Conservation (phyloP, 2,113 vertebrate species). For the Mormyrus lacerda region DNA sequence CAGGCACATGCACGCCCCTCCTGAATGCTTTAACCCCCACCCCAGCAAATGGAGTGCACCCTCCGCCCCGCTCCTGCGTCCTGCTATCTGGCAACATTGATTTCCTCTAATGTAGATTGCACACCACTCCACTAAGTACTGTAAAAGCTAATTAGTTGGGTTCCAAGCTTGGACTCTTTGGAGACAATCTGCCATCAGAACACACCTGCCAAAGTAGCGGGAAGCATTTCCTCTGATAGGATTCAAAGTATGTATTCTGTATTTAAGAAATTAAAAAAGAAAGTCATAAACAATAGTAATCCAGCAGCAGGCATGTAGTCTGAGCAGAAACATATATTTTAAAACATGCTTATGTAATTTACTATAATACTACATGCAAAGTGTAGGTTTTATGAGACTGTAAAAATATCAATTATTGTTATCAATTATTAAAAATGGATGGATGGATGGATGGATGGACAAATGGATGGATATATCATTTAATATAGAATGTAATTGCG, state of each 20-base stretch:
- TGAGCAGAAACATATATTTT: not conserved
- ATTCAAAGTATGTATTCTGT: not conserved
- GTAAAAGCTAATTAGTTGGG: slow-evolving; percentile 18
- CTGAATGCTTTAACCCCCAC: not conserved
- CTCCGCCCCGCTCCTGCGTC: not conserved
- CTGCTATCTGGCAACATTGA: slow-evolving; percentile 16
- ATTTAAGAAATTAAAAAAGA: not conserved
- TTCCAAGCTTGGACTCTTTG: slow-evolving; percentile 7
- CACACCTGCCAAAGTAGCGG: not conserved
- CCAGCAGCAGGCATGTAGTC: not conserved
- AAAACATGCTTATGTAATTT: not conserved
- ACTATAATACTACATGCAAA: not conserved
- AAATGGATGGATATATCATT: not conserved
- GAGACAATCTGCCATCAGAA: slow-evolving; percentile 7
- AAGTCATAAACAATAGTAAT: not conserved
- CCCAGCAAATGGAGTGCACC: not conserved
- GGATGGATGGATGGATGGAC: not conserved
- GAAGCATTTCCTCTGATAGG: not conserved
- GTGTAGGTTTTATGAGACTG: not conserved
- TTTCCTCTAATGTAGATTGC: slow-evolving; percentile 23
- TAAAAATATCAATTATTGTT: not conserved
- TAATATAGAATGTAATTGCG: not conserved
- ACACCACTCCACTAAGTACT: slow-evolving; percentile 13
- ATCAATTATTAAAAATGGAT: not conserved
- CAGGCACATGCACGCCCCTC: not conserved